Evolutionary conservation across 2,888 invertebrate species (phyloP).

Genomic region (Rugalucina vietnamica): DNA sequence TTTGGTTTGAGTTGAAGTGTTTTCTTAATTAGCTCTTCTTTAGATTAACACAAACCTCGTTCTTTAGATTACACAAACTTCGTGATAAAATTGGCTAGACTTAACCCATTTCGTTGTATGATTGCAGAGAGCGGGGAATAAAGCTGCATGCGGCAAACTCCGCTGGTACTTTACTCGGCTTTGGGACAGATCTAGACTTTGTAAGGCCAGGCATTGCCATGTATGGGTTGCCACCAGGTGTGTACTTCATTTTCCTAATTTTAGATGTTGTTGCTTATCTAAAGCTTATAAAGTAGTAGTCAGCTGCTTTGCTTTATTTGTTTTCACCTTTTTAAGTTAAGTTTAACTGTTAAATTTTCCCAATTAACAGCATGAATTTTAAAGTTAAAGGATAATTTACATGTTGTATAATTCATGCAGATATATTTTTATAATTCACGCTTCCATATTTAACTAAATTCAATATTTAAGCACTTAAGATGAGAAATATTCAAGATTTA

Average conservation of each 20-base stretch:
- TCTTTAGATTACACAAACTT: too few species aligned
- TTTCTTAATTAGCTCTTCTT: too few species aligned
- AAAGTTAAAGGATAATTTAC: neutral
- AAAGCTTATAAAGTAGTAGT: neutral
- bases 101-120: neutral
- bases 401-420: neutral
- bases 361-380: too few species aligned
- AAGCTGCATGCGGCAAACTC: slow-evolving; percentile 72
- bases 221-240: slow-evolving; percentile 72
- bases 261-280: neutral
- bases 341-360: too few species aligned
- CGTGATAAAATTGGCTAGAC: too few species aligned
- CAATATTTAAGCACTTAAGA: too few species aligned
- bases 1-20: too few species aligned
- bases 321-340: too few species aligned
- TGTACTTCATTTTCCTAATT: neutral
- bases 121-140: slow-evolving; percentile 56
- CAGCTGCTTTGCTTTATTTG: neutral
- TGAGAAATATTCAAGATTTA: too few species aligned
- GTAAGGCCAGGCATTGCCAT: slow-evolving; percentile 70
- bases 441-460: too few species aligned
- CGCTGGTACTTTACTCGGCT: slow-evolving; percentile 67
- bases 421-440: too few species aligned
- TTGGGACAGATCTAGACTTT: slow-evolving; percentile 71
- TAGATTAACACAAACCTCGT: too few species aligned